A percentile compares a stretch with the other conserved stretches of the same genome.
These are phyloP conservation scores for Lepidothrix coronata DNA, from an alignment of 2,113 vertebrate genomes.

Conservation along the genomic window DNA sequence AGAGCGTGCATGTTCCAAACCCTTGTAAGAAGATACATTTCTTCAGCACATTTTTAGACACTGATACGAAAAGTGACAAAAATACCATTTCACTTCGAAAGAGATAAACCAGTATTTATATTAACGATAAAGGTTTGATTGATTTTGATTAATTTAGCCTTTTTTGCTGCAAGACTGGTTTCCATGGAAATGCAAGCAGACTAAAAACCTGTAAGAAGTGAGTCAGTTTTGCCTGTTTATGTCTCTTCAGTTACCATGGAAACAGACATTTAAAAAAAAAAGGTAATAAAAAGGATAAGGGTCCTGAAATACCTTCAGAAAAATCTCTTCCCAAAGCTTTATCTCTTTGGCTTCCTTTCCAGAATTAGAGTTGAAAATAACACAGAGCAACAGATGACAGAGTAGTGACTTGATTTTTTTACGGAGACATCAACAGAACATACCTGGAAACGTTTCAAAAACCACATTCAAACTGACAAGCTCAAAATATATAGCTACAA, in stretches of 20 bases:
- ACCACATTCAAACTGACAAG: background rate
- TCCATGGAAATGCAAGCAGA: conserved; percentile 54
- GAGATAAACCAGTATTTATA: background rate
- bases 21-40: background rate
- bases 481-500: background rate
- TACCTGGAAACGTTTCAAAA: background rate
- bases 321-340: conserved; percentile 1
- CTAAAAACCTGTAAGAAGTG: conserved; percentile 48
- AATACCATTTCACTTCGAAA: background rate
- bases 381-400: conserved; percentile 15
- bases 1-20: background rate
- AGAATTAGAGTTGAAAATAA: conserved; percentile 27
- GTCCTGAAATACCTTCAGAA: conserved; percentile 47
- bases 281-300: background rate
- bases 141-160: conserved; percentile 20
- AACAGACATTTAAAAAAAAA: conserved; percentile 40
- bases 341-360: conserved; percentile 3
- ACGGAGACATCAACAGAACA: background rate
- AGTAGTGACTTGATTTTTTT: background rate
- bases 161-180: conserved; percentile 20
- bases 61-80: background rate
- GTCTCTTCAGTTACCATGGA: conserved; percentile 52
- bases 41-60: background rate
- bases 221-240: conserved; percentile 61
- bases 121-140: background rate